Evolutionary conservation across 1,140 invertebrate genomes (phyloP).

Genomic region (Pygmarrhopalites habei): DNA sequence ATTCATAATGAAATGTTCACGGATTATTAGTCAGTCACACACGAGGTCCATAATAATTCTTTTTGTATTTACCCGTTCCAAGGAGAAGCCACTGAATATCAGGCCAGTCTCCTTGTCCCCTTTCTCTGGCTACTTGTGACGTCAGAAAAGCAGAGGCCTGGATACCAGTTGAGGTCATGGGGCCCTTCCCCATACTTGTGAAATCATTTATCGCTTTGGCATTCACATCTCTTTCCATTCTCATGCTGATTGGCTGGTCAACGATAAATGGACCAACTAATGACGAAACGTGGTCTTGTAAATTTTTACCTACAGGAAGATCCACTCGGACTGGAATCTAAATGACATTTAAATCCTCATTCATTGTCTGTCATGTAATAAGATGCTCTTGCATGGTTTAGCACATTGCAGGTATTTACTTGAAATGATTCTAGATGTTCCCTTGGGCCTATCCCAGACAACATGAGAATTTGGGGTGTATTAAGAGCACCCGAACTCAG

Average conservation of each 20-base stretch:
- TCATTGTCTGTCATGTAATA: neutral
- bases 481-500: constrained; percentile 4
- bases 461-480: constrained; percentile 2
- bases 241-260: constrained; percentile 10
- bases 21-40: too few relatives aligned
- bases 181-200: neutral
- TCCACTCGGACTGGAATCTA: neutral
- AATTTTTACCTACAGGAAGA: constrained; percentile 31
- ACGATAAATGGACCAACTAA: constrained; percentile 28
- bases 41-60: too few relatives aligned
- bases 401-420: neutral
- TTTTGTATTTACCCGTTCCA: constrained; percentile 18
- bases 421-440: constrained; percentile 6
- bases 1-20: too few relatives aligned
- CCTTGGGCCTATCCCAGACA: constrained; percentile 15
- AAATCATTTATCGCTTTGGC: constrained; percentile 9
- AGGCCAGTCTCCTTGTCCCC: constrained; percentile 25
- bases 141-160: constrained; percentile 23
- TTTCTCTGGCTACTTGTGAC: constrained; percentile 11
- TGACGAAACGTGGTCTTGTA: constrained; percentile 44
- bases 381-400: neutral
- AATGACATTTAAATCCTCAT: too few relatives aligned
- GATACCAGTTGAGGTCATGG: constrained; percentile 12
- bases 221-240: constrained; percentile 26
- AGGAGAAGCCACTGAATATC: constrained; percentile 24